These are phyloP conservation scores for Holothuria scabra DNA, from an alignment of 53 echinoderm and acorn worm species.

Conservation along the genomic window DNA sequence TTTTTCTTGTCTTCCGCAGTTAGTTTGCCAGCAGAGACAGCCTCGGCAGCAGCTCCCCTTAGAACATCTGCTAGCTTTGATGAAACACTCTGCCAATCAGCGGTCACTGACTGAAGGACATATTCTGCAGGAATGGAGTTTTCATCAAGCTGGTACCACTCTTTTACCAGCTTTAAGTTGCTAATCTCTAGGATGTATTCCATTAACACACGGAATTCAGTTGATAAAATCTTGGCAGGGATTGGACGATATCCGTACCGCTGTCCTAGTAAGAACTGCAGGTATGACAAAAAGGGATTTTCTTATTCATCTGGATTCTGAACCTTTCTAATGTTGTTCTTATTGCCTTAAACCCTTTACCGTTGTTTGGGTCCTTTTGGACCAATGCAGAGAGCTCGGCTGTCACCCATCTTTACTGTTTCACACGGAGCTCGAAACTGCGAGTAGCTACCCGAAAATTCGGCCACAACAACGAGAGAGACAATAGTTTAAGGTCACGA, in stretches of 20 bases:
- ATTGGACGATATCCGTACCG: constrained; percentile 91
- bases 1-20: constrained; percentile 54
- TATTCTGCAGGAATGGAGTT: constrained; percentile 76
- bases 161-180: constrained; percentile 56
- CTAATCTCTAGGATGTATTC: constrained; percentile 46
- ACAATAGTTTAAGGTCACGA: too few relatives aligned
- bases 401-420: too few relatives aligned
- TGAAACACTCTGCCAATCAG: constrained; percentile 64
- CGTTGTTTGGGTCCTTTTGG: too few relatives aligned
- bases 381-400: too few relatives aligned
- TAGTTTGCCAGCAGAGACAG: constrained; percentile 59
- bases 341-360: too few relatives aligned
- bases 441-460: too few relatives aligned
- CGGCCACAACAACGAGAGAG: too few relatives aligned
- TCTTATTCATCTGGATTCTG: too few relatives aligned
- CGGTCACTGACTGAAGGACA: constrained; percentile 84
- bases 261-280: constrained; percentile 90
- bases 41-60: constrained; percentile 63
- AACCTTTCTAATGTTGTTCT: too few relatives aligned
- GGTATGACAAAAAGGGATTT: too few relatives aligned
- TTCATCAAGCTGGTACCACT: constrained; percentile 90
- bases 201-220: constrained; percentile 65
- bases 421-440: too few relatives aligned
- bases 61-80: constrained; percentile 70
- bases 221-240: constrained; percentile 75